Evolutionary conservation across 2,113 vertebrate species (phyloP).

Genomic region (Genyomyrus donnyi): DNA sequence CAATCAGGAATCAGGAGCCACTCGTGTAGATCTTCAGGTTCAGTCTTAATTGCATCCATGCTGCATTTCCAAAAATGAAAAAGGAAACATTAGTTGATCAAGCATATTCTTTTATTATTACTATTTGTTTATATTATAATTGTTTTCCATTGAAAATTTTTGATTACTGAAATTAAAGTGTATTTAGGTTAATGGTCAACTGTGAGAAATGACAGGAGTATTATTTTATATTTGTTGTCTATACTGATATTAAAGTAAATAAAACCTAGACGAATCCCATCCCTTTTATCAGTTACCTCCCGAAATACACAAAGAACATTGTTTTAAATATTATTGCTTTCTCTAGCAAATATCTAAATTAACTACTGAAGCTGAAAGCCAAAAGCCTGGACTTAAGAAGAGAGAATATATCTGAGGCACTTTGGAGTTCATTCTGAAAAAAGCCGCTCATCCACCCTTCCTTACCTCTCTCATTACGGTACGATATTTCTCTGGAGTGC

Average conservation of each 20-base stretch:
- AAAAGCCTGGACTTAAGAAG: not conserved
- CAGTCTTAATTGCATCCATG: too few species aligned
- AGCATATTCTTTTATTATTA: too few species aligned
- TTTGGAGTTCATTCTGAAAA: not conserved
- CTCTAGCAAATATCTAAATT: not conserved
- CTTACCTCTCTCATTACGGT: conserved; percentile 39
- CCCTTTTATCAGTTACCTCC: not conserved
- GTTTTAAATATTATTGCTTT: not conserved
- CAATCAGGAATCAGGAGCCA: too few species aligned
- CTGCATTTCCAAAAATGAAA: not conserved
- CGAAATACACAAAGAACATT: not conserved
- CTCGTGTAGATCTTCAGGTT: too few species aligned
- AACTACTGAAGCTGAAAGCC: not conserved
- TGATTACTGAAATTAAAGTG: too few species aligned
- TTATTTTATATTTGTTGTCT: too few species aligned
- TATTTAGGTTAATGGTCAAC: too few species aligned
- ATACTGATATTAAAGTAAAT: too few species aligned
- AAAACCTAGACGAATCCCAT: too few species aligned
- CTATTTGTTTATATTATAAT: too few species aligned
- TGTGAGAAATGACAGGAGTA: too few species aligned
- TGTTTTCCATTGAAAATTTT: too few species aligned
- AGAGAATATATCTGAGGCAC: not conserved
- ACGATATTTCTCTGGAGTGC: conserved; percentile 46
- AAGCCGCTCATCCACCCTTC: not conserved
- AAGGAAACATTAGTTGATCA: not conserved